Percentiles rank a stretch among this genome's conserved stretches.
These are phyloP conservation scores for Cassiopea andromeda DNA, from an alignment of 30 jellyfish, hydroid and myxozoan species.

Conservation along the genomic window DNA sequence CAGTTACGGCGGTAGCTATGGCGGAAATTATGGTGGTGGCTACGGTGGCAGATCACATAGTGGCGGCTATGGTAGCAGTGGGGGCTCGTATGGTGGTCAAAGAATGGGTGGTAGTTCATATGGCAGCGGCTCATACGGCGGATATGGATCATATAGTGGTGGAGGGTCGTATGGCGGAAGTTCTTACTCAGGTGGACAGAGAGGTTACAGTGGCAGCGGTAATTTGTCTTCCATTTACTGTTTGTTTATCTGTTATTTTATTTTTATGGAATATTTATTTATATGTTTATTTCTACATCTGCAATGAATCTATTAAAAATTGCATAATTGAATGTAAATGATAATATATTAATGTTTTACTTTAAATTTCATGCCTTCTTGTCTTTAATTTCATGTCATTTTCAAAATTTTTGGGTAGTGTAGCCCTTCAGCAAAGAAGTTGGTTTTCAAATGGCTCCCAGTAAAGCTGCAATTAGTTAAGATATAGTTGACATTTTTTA, in stretches of 20 bases:
- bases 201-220: slow-evolving; percentile 9
- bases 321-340: too few relatives aligned
- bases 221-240: neutral
- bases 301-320: too few relatives aligned
- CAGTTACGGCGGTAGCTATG: slow-evolving; percentile 63
- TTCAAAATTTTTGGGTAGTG: too few relatives aligned
- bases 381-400: too few relatives aligned
- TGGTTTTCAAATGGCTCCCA: too few relatives aligned
- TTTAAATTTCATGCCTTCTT: too few relatives aligned
- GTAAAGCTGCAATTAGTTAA: too few relatives aligned
- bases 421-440: too few relatives aligned
- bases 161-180: slow-evolving; percentile 54
- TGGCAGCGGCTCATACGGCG: slow-evolving; percentile 54
- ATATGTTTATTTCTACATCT: too few relatives aligned
- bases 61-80: slow-evolving; percentile 76
- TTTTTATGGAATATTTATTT: neutral
- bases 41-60: slow-evolving; percentile 77
- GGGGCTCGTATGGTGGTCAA: slow-evolving; percentile 74
- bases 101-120: slow-evolving; percentile 40
- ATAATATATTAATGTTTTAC: too few relatives aligned
- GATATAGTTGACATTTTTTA: too few relatives aligned
- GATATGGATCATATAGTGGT: slow-evolving; percentile 56
- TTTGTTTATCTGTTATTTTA: neutral
- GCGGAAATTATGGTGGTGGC: slow-evolving; percentile 47
- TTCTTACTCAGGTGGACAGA: slow-evolving; percentile 34